phyloP scores from a whole-genome alignment of 2,113 vertebrate genomes.

The Zootoca vivipara region DNA sequence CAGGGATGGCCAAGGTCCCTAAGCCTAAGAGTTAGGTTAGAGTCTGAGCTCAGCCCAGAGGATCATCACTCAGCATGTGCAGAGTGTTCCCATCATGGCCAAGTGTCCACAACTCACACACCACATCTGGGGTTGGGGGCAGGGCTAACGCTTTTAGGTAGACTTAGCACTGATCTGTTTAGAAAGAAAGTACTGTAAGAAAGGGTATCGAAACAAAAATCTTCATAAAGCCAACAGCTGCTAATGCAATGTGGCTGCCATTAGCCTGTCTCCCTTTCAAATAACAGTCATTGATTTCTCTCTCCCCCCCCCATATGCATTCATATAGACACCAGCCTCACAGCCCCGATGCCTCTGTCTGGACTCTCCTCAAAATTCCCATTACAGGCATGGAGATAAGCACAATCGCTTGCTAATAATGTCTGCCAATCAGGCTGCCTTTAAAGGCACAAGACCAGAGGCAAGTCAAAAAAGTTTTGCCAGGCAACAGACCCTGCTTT shows the following conservation, averaged over 20 bases:
- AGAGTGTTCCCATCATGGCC: background rate
- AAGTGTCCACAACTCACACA: background rate
- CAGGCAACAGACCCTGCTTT: background rate
- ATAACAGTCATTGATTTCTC: background rate
- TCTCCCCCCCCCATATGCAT: too few species aligned
- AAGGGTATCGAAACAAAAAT: background rate
- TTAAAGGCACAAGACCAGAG: background rate
- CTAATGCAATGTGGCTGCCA: too few species aligned
- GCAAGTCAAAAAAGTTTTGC: background rate
- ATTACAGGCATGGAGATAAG: background rate
- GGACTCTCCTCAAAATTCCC: background rate
- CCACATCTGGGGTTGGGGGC: background rate
- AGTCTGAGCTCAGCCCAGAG: too few species aligned
- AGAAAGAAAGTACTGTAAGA: background rate
- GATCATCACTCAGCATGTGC: background rate
- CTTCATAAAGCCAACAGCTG: background rate
- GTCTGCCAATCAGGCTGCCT: background rate
- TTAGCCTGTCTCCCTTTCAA: background rate
- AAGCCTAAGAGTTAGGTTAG: too few species aligned
- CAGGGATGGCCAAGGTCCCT: too few species aligned
- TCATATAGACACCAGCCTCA: background rate
- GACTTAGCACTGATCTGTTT: background rate
- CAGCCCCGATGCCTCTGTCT: too few species aligned
- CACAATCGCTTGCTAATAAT: background rate
- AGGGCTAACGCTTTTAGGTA: background rate